These are phyloP conservation scores for Stenichneumon culpator DNA, from an alignment of 2,888 invertebrate genomes.

Conservation along the genomic window DNA sequence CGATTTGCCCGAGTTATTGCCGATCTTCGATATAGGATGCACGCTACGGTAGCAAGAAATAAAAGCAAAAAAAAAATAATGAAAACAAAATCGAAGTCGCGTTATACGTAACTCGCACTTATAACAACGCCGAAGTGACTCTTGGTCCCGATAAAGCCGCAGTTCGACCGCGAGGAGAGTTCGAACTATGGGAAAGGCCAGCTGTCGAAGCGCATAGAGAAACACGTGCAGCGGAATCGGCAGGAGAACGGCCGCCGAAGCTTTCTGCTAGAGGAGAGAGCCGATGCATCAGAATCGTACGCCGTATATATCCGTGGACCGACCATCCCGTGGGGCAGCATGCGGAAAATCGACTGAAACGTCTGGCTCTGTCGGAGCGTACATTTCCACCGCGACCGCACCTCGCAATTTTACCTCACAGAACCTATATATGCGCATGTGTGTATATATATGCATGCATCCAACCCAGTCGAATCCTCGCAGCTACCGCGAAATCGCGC, in stretches of 20 bases:
- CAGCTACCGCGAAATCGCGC: not conserved
- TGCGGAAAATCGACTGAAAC: slow-evolving; percentile 28
- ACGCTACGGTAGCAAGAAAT: not conserved
- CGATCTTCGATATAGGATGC: not conserved
- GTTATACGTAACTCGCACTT: not conserved
- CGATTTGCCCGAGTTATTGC: not conserved
- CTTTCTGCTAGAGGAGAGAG: slow-evolving; percentile 6
- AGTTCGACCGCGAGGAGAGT: slow-evolving; percentile 18
- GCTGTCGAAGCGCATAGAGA: slow-evolving; percentile 33
- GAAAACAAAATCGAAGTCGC: not conserved
- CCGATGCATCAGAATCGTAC: slow-evolving; percentile 22
- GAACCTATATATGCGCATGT: not conserved
- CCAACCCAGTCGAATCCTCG: not conserved
- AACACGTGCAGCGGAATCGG: slow-evolving; percentile 32
- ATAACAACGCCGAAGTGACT: slow-evolving; percentile 23
- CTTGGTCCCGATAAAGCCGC: slow-evolving; percentile 18
- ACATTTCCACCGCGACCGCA: slow-evolving; percentile 34
- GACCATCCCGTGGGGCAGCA: slow-evolving; percentile 27
- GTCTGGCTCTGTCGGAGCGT: slow-evolving; percentile 30
- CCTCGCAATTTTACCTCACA: slow-evolving; percentile 30
- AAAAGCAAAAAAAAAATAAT: not conserved
- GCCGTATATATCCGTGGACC: slow-evolving; percentile 20
- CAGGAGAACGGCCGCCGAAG: slow-evolving; percentile 12
- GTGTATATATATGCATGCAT: not conserved
- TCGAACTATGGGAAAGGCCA: slow-evolving; percentile 30